Base-by-base conservation (phyloP, 2,888 invertebrate species). In the Fissipunctia ypsillon region DNA sequence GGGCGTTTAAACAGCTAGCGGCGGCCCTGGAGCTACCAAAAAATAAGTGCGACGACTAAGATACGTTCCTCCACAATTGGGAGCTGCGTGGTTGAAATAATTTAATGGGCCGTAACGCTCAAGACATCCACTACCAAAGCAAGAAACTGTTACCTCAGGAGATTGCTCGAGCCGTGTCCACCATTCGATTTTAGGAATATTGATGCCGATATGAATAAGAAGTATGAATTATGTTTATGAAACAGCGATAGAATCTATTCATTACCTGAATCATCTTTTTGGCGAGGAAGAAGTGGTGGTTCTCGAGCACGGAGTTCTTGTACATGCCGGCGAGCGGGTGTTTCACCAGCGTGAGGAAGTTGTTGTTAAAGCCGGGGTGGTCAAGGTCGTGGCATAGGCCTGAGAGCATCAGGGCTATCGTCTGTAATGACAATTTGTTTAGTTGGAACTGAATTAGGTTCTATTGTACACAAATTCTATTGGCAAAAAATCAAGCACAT, bases 331-430 rank as follows among this genome's bases (percentile, higher is more conserved):
- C 91, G 19, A 97, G 92, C 0, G 96, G 95, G 73, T 97, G 96
- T 78, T 96, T 96, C 78, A 95, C 94, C 16, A 97, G 91, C 72
- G 95, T 89, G 7, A 97, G 91, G 91, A 96, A 97, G 89, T 97
- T 97, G 89, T 97, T 97, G 80, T 97, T 97, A 87, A 92, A 95
- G 1, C 97, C 97, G 0, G 96, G 96, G 87, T 97, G 97, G 91
- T 97, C 97, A 63, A 97, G 84, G 89, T 97, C 97, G 87, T 97
- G 97, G 88, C 97, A 97, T 0, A 97, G 87, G 0, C 97, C 96
- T 0, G 97, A 94, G 54, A 97, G 88, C 92, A 97, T 94, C 45
- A 97, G 91, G 0, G 96, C 96, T 76, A 96, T 94, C 2, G 94
- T 93, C 97, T 97, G 88, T 0, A 78, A 72, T 16, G 12, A 22